phyloP scores from a whole-genome alignment of 2,113 vertebrate species.

The Gobio gobio region DNA sequence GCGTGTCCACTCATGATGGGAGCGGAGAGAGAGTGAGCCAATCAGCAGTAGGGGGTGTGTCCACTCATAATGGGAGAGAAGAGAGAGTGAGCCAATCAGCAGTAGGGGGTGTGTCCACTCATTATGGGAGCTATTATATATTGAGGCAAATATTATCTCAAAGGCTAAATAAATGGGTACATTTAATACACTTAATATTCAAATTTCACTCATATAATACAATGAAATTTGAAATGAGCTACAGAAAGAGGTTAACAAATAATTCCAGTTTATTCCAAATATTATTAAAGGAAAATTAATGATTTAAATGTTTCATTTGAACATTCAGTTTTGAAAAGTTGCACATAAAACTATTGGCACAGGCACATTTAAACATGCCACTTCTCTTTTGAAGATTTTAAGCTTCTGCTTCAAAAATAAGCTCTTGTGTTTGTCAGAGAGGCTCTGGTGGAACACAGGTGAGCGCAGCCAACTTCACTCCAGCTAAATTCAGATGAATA shows the following conservation, averaged over 20 bases:
- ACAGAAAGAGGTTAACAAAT: background rate
- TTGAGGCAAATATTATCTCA: background rate
- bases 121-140: too few species aligned
- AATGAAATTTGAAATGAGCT: background rate
- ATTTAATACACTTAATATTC: background rate
- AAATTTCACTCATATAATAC: background rate
- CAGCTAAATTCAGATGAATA: slow-evolving; percentile 26
- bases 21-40: too few species aligned
- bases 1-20: too few species aligned
- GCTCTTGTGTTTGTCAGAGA: slow-evolving; percentile 3
- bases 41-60: too few species aligned
- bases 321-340: background rate
- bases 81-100: too few species aligned
- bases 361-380: background rate
- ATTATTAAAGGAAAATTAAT: background rate
- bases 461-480: background rate
- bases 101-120: too few species aligned
- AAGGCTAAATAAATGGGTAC: background rate
- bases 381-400: background rate
- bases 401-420: background rate
- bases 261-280: background rate
- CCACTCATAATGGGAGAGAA: too few species aligned
- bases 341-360: background rate
- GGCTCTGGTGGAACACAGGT: slow-evolving; percentile 4
- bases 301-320: background rate